Evolutionary conservation across 2,797 vertebrate species (phyloP).

Genomic region (Sphaeramia orbicularis): DNA sequence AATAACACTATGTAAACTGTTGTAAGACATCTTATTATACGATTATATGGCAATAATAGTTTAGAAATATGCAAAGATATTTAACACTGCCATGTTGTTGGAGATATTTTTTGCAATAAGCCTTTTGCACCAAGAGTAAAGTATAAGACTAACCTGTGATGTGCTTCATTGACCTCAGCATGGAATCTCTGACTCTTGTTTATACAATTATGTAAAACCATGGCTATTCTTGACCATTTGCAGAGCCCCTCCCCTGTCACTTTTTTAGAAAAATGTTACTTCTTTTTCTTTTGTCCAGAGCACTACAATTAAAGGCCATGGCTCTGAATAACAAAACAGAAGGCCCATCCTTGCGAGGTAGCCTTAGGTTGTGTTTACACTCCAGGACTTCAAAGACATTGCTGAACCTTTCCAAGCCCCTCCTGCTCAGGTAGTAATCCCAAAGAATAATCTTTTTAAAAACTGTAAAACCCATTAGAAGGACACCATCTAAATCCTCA

Average conservation of each 20-base stretch:
- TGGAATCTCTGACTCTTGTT: slow-evolving; percentile 53
- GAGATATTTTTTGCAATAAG: not conserved
- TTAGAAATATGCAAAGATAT: not conserved
- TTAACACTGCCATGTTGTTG: not conserved
- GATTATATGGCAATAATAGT: slow-evolving; percentile 6
- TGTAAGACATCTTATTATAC: slow-evolving; percentile 24
- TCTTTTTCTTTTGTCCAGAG: slow-evolving; percentile 78
- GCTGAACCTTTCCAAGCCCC: slow-evolving; percentile 82
- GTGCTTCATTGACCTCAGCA: slow-evolving; percentile 27
- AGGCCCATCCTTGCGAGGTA: slow-evolving; percentile 79
- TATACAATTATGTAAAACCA: slow-evolving; percentile 63
- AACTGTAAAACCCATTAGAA: slow-evolving; percentile 87
- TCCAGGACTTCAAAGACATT: slow-evolving; percentile 86
- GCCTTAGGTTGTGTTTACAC: slow-evolving; percentile 86
- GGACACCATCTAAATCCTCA: slow-evolving; percentile 83
- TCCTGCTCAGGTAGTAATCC: slow-evolving; percentile 87
- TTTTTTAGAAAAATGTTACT: slow-evolving; percentile 79
- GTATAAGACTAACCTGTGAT: slow-evolving; percentile 38
- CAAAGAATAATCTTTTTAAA: slow-evolving; percentile 85
- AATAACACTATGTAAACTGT: slow-evolving; percentile 46
- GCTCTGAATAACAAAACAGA: slow-evolving; percentile 86
- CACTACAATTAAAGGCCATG: slow-evolving; percentile 83
- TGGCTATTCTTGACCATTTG: slow-evolving; percentile 50
- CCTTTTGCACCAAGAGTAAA: slow-evolving; percentile 14
- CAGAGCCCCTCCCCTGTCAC: slow-evolving; percentile 62